Conservation (phyloP, 2,113 vertebrate species). For the Oenanthe melanoleuca region DNA sequence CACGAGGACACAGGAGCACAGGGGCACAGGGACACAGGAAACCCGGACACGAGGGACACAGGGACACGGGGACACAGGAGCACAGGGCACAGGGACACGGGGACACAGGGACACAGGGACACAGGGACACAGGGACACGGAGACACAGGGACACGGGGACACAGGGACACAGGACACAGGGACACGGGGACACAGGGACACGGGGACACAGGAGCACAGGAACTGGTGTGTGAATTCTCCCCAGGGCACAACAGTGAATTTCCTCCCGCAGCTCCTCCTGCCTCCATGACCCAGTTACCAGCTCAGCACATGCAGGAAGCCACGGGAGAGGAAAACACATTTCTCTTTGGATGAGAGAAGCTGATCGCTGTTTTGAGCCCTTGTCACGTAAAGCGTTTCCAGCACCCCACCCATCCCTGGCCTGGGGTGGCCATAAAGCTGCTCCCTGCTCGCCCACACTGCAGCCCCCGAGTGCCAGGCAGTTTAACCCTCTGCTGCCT, state of each 20-base stretch:
- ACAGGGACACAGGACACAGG: too few relatives aligned
- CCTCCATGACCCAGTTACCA: slow-evolving; percentile 33
- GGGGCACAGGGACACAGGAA: too few relatives aligned
- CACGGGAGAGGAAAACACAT: neutral
- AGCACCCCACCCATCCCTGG: neutral
- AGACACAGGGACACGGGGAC: too few relatives aligned
- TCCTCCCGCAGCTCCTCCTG: neutral
- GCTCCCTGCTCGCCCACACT: neutral
- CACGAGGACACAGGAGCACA: too few relatives aligned
- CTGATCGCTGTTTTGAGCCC: slow-evolving; percentile 50
- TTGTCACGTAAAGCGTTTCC: neutral
- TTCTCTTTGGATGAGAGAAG: slow-evolving; percentile 8
- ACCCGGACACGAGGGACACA: too few relatives aligned
- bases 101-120: too few relatives aligned
- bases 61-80: too few relatives aligned
- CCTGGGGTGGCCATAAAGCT: neutral
- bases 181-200: too few relatives aligned
- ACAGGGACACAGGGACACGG: too few relatives aligned
- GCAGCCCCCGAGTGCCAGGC: neutral
- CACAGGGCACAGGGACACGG: too few relatives aligned
- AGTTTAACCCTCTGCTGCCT: neutral
- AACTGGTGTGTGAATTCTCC: neutral
- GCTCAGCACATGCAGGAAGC: slow-evolving; percentile 3
- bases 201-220: neutral
- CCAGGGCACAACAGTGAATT: neutral